Percentiles rank a stretch among this genome's conserved stretches.
phyloP scores from a whole-genome alignment of 2,797 vertebrate species.

The Falco columbarius region DNA sequence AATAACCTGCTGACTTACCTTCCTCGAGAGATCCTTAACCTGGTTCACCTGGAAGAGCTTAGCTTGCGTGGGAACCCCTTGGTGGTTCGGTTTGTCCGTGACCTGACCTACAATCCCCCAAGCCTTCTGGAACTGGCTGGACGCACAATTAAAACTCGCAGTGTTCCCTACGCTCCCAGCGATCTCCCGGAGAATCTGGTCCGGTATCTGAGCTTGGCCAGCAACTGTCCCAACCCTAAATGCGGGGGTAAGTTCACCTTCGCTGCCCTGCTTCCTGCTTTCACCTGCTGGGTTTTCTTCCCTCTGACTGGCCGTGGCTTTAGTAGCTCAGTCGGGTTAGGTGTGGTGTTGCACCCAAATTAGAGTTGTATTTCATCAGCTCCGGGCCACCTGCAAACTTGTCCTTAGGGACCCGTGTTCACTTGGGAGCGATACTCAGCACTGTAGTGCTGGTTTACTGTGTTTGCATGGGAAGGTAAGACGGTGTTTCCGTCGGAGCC shows the following conservation, averaged over 20 bases:
- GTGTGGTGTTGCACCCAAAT: background rate
- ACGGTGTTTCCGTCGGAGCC: background rate
- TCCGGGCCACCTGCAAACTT: background rate
- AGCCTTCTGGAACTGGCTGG: conserved; percentile 93
- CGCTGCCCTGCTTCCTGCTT: background rate
- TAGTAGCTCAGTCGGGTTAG: background rate
- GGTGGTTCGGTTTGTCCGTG: conserved; percentile 97
- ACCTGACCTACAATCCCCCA: conserved; percentile 94
- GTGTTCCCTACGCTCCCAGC: conserved; percentile 82
- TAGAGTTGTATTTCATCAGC: background rate
- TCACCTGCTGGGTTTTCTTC: background rate
- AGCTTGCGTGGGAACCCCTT: conserved; percentile 96
- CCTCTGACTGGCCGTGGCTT: background rate
- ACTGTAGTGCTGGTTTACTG: background rate
- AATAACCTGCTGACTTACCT: conserved; percentile 97
- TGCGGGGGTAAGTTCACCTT: conserved; percentile 86
- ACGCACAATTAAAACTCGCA: conserved; percentile 90
- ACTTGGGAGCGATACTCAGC: background rate
- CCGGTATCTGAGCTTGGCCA: conserved; percentile 90
- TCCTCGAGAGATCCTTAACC: conserved; percentile 94
- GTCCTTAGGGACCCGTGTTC: background rate
- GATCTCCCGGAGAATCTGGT: conserved; percentile 90
- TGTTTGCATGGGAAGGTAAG: background rate
- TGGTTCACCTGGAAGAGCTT: conserved; percentile 94
- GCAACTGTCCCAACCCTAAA: conserved; percentile 98